Evolutionary conservation across 23 tunicate genomes (phyloP).

Genomic region (Styela plicata): DNA sequence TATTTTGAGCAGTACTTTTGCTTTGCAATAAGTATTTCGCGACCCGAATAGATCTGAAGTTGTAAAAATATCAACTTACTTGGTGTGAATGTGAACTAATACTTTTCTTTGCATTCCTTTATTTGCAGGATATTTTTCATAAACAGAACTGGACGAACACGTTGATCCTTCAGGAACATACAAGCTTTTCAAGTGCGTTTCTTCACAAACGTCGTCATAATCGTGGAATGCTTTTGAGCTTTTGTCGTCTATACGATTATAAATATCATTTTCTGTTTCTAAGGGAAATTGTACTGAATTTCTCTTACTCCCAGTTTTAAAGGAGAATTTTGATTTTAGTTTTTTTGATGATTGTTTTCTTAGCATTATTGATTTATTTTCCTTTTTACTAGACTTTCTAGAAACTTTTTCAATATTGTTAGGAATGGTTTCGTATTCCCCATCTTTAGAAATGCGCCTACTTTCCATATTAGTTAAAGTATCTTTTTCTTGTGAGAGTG

Average conservation of each 20-base stretch:
- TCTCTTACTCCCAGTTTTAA: neutral
- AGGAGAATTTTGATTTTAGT: neutral
- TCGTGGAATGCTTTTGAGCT: neutral
- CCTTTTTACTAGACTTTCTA: neutral
- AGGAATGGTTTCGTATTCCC: too few species aligned
- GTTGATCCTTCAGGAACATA: neutral
- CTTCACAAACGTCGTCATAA: neutral
- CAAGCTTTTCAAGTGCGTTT: neutral
- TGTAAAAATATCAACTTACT: too few species aligned
- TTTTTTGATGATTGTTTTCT: neutral
- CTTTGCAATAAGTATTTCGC: too few species aligned
- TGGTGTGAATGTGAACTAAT: conserved; percentile 75
- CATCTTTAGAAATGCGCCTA: neutral
- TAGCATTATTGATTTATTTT: neutral
- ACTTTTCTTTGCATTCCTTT: conserved; percentile 55
- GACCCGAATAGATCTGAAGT: too few species aligned
- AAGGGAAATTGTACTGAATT: neutral
- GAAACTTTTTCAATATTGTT: neutral
- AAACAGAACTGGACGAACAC: conserved; percentile 3
- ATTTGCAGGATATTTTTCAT: conserved; percentile 58
- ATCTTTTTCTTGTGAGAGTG: neutral
- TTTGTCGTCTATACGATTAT: too few species aligned
- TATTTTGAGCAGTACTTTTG: too few species aligned
- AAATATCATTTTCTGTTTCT: neutral
- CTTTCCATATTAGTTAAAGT: neutral